Evolutionary conservation across 1,140 invertebrate species (phyloP), one percentile per base, ranked within the genome.

Genomic region (Drosophila triauraria): DNA sequence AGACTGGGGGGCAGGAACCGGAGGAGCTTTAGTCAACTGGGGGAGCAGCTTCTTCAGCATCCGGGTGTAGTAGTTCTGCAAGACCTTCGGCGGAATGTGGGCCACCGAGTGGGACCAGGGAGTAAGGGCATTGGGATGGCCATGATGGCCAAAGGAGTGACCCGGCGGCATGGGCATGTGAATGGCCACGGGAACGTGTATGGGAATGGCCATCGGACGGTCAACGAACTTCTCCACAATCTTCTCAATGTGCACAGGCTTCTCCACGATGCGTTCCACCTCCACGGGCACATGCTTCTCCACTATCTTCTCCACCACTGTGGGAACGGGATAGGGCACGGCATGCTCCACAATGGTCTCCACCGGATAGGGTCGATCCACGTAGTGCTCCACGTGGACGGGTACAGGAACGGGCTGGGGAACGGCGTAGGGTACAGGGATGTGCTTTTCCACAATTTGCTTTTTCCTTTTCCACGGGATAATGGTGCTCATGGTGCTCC

Each of bases 191-290:
- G 94, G 92, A 82, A 92, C 88, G 17, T 92, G 91, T 1, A 92
- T 92, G 15, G 91, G 91, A 50, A 92, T 78, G 12, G 93, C 93
- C 27, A 94, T 93, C 3, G 94, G 94, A 3, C 94, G 90, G 30
- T 93, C 88, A 4, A 94, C 92, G 69, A 93, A 93, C 77, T 93
- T 94, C 60, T 94, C 94, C 0, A 94, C 94, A 15, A 94, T 93
- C 80, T 93, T 92, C 62, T 94, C 94, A 15, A 95, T 91, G 25
- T 87, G 65, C 4, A 94, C 93, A 0, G 94, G 94, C 80, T 94
- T 95, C 80, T 95, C 94, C 1, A 95, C 93, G 43, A 95, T 93
- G 71, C 93, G 94, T 53, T 94, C 94, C n/a, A 94, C 93, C 30
- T 93, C 91, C 9, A 87, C 54, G 1, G 85, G 88, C 2, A 93